A percentile compares a stretch with the other conserved stretches of the same genome.
phyloP scores from a whole-genome alignment of 2,797 vertebrate genomes.

The Syngnathus acus region DNA sequence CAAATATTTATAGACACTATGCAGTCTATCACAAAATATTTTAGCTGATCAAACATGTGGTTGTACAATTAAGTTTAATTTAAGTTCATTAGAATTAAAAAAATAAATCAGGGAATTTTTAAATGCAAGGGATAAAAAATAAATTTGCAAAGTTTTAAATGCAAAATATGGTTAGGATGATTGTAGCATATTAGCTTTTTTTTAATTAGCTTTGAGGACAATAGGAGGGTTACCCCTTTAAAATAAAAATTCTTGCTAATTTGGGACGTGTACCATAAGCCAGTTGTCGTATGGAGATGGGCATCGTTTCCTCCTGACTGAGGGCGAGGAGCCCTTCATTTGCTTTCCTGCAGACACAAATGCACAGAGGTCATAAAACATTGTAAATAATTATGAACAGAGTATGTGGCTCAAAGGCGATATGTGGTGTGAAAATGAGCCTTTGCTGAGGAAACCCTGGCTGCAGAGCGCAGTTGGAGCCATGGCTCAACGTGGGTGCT shows the following conservation, averaged over 20 bases:
- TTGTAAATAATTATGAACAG: conserved; percentile 13
- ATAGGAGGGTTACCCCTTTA: no score
- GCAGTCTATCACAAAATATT: not conserved
- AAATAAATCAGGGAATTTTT: no score
- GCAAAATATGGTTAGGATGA: no score
- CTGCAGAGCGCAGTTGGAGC: no score
- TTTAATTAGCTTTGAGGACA: no score
- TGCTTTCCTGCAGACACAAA: conserved; percentile 69
- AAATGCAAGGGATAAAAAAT: no score
- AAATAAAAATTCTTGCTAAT: not conserved
- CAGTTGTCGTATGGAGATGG: conserved; percentile 75
- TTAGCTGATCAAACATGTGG: not conserved
- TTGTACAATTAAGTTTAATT: not conserved
- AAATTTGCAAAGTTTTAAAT: no score
- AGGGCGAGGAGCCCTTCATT: conserved; percentile 76
- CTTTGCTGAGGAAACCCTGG: no score
- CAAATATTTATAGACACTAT: no score
- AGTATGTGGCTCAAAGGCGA: conserved; percentile 4
- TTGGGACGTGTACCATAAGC: conserved; percentile 67
- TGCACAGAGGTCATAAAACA: conserved; percentile 2
- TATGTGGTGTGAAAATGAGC: conserved; percentile 19
- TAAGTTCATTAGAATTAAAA: not conserved
- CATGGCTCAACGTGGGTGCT: no score
- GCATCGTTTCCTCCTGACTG: conserved; percentile 76
- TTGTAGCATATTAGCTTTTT: no score